Base-by-base conservation (phyloP, 2,888 invertebrate genomes). In the Melieria picta region DNA sequence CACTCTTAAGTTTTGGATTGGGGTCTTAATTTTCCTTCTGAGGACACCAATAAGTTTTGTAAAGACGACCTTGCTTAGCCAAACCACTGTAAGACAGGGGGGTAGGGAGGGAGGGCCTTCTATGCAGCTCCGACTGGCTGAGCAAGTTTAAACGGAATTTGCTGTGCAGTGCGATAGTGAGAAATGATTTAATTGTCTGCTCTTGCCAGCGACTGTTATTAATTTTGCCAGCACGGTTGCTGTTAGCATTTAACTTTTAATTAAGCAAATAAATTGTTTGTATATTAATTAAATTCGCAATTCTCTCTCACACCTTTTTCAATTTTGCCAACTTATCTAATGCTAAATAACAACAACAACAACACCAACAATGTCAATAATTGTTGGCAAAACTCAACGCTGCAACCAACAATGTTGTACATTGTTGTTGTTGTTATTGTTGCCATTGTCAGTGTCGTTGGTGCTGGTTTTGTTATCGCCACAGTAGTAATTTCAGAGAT, bases 181-280 rank as follows among this genome's bases (percentile, higher is more conserved):
- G 52, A 52, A 52, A 13, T 52, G 52, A 52, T 52, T 52, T 52
- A 30, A 30, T 30, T 30, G 30, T 30, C 30, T 30, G 30, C 30
- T 30, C 30, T 30, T 30, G 30, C 30, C 30, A n/a, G 7, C 52
- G 52, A 52, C 13, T 52, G 11, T 9, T 5, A 52, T n/a, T 52
- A 13, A 52, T 52, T 52, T 52, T 52, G 9, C 52, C n/a, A 6
- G 3, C 52, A 6, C 4, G 4, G 13, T 13, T 13, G 11, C n/a
- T 30, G 30, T 30, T 30, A 30, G 30, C 13, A 13, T 52, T 52
- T 52, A 52, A 13, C 52, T n/a, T 79, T 80, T 81, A 80, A 80
- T 80, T 81, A 80, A 81, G 76, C 75, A 81, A 80, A 80, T 80
- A 80, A 81, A 80, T 80, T 74, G 80, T 79, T 82, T 82, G 80